Evolutionary conservation across 2,888 invertebrate species (phyloP), one percentile per base, ranked within the genome.

Genomic region (Caenorhabditis sinica): DNA sequence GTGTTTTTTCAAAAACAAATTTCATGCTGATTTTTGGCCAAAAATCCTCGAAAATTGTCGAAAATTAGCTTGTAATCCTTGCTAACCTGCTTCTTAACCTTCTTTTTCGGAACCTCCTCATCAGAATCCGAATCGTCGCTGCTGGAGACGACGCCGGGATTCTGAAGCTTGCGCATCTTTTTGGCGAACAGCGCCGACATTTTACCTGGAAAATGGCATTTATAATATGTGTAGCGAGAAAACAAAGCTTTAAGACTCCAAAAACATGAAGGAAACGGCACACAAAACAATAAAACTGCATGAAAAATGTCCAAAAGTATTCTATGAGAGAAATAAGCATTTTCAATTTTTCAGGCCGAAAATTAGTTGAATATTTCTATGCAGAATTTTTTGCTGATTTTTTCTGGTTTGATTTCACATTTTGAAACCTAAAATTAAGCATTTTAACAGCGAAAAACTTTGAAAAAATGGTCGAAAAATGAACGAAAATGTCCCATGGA

Each of bases 161-260:
- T 73, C 65, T 81, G 76, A 20, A 77, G 68, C 69, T 85, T 53
- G 9, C 63, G 85, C 43, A 85, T 73, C 40, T 84, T 84, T 72
- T 84, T 84, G 71, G 23, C 80, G 65, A 76, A 84, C 53, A 84
- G 72, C 9, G 84, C 71, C 8, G 84, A 84, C 84, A 84, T 82
- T 69, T 36, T 53, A 11, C 36, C 61, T 66, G 65, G 23, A 72
- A 69, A 77, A 17, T 13, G 40, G 13, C n/a, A n/a, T n/a, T n/a
- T n/a, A n/a, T 17, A 23, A 40, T 9, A 23, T 20, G 11, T 40
- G 40, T n/a, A n/a, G n/a, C n/a, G n/a, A n/a, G n/a, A n/a, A n/a
- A n/a, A n/a, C n/a, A n/a, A 40, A 40, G 4, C 40, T 4, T 40
- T 1, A n/a, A n/a, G n/a, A n/a, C n/a, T n/a, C n/a, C n/a, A n/a